Conservation (phyloP, 2,888 invertebrate genomes). For the Cephus spinipes region DNA sequence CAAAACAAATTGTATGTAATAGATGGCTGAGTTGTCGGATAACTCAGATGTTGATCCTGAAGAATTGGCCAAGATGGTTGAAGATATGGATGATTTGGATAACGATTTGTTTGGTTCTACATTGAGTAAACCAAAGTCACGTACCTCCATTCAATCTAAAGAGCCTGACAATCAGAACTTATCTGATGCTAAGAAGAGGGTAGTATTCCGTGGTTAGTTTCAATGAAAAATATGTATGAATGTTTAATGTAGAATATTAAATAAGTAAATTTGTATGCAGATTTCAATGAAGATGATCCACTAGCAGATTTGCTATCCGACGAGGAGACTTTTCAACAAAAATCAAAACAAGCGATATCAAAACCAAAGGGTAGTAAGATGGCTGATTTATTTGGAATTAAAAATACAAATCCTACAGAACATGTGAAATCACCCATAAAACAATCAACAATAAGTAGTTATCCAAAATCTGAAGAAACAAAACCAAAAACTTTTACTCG, state of each 20-base stretch:
- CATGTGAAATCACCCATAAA: slow-evolving; percentile 11
- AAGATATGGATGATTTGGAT: slow-evolving; percentile 52
- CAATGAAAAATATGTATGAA: neutral
- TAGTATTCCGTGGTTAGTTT: slow-evolving; percentile 49
- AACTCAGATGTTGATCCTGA: slow-evolving; percentile 37
- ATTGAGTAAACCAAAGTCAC: slow-evolving; percentile 32
- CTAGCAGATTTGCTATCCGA: slow-evolving; percentile 45
- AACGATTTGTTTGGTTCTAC: slow-evolving; percentile 43
- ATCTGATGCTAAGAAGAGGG: slow-evolving; percentile 45
- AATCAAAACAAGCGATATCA: slow-evolving; percentile 23
- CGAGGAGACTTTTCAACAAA: slow-evolving; percentile 34
- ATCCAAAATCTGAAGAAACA: neutral
- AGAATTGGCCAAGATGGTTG: slow-evolving; percentile 37
- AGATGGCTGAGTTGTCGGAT: slow-evolving; percentile 36
- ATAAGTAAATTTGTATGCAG: slow-evolving; percentile 21
- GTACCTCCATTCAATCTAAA: slow-evolving; percentile 16
- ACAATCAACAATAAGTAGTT: neutral
- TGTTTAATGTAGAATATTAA: slow-evolving; percentile 3
- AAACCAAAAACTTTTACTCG: slow-evolving; percentile 12
- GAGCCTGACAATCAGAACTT: slow-evolving; percentile 15
- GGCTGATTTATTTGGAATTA: slow-evolving; percentile 52
- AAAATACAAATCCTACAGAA: slow-evolving; percentile 29
- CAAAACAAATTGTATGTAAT: neutral
- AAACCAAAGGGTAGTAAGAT: slow-evolving; percentile 41
- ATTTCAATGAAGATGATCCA: slow-evolving; percentile 44